phyloP scores from a whole-genome alignment of 2,797 vertebrate species.

The Mastacembelus armatus region DNA sequence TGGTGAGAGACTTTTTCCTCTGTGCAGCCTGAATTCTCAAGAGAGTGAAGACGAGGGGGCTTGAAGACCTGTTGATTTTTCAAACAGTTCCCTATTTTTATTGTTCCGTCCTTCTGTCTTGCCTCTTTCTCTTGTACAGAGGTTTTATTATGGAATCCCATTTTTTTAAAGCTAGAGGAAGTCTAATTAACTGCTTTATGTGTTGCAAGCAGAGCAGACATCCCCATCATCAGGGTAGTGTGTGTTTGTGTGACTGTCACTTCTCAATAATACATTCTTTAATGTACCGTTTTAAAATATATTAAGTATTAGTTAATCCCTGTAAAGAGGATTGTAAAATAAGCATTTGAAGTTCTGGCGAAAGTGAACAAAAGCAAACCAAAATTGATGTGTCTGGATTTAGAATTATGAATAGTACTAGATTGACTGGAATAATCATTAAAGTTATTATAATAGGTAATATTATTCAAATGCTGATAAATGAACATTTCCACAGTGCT shows the following conservation, averaged over 20 bases:
- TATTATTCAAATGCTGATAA: no score
- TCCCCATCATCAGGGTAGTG: constrained; percentile 8
- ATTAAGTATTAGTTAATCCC: no score
- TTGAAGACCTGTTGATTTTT: constrained; percentile 38
- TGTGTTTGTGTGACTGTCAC: not conserved
- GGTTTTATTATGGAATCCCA: not conserved
- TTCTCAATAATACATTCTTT: no score
- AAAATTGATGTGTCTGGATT: no score
- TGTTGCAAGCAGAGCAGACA: constrained; percentile 14
- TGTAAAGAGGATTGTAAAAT: no score
- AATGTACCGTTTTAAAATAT: no score
- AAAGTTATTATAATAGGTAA: no score
- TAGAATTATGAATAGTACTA: no score
- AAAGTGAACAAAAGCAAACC: no score
- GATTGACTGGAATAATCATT: no score
- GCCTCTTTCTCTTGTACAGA: not conserved
- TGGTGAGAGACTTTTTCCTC: constrained; percentile 74
- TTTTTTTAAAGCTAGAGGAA: constrained; percentile 12
- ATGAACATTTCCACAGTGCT: no score
- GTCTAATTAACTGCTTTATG: constrained; percentile 9
- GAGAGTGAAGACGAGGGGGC: constrained; percentile 25
- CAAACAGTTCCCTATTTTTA: constrained; percentile 6
- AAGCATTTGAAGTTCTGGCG: no score
- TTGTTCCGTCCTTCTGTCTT: not conserved
- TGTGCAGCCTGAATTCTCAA: constrained; percentile 58